Conservation (phyloP, 2,113 vertebrate species). For the Turdus rufiventris region DNA sequence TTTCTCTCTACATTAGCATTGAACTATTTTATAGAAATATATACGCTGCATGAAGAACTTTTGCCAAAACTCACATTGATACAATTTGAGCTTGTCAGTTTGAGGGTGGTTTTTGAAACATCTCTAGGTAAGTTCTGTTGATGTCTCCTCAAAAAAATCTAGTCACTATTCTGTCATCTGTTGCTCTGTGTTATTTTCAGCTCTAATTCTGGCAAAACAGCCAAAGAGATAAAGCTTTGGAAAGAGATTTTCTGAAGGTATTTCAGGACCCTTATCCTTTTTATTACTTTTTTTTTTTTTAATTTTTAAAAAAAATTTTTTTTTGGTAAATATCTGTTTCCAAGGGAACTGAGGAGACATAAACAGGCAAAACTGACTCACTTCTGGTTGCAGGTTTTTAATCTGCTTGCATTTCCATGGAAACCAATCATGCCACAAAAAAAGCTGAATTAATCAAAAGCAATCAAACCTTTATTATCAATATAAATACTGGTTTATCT, state of each 20-base stretch:
- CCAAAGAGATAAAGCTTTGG: neutral
- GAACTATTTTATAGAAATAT: neutral
- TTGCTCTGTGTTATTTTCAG: slow-evolving; percentile 16
- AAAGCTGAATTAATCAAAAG: slow-evolving; percentile 20
- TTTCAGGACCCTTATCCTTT: slow-evolving; percentile 37
- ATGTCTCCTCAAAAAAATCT: neutral
- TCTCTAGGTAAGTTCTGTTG: neutral
- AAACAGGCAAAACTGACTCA: slow-evolving; percentile 58
- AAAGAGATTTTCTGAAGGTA: slow-evolving; percentile 17
- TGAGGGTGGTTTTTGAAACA: neutral
- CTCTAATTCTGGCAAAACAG: slow-evolving; percentile 13
- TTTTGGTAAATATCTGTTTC: slow-evolving; percentile 44
- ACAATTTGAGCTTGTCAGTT: neutral
- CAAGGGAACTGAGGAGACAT: slow-evolving; percentile 43
- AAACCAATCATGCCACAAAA: slow-evolving; percentile 16
- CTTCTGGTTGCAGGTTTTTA: slow-evolving; percentile 45
- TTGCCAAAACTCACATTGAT: neutral
- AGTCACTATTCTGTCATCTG: slow-evolving; percentile 6
- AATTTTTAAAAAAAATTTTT: too few species aligned
- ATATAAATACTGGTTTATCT: neutral
- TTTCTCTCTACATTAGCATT: neutral
- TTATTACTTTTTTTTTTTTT: neutral
- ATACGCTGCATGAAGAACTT: neutral
- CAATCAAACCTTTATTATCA: neutral
- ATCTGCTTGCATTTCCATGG: slow-evolving; percentile 49